These are phyloP conservation scores for Gryllus bimaculatus DNA, from an alignment of 1,140 invertebrate genomes.

Conservation along the genomic window DNA sequence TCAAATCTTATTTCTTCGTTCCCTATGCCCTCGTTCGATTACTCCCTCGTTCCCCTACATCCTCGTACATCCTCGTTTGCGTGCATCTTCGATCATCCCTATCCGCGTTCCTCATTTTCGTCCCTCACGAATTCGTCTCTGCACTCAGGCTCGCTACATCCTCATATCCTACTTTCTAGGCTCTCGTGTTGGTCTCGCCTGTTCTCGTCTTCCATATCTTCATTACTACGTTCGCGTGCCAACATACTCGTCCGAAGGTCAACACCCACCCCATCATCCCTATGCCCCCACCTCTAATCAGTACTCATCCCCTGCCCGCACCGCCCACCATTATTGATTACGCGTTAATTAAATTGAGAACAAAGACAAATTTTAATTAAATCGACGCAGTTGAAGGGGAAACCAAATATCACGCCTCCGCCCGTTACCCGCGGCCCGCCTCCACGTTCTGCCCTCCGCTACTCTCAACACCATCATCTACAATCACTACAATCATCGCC, in stretches of 20 bases:
- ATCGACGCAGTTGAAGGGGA: not conserved
- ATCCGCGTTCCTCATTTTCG: not conserved
- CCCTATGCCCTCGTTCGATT: no score
- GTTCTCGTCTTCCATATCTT: no score
- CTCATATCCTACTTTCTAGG: no score
- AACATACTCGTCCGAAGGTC: not conserved
- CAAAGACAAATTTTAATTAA: constrained; percentile 6
- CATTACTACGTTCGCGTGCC: no score
- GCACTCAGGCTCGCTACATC: not conserved
- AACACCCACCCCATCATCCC: not conserved
- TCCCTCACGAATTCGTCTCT: not conserved
- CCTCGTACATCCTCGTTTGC: not conserved
- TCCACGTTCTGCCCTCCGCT: not conserved
- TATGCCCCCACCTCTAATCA: not conserved
- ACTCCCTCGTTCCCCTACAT: no score
- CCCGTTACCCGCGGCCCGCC: no score
- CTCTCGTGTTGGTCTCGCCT: no score
- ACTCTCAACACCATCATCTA: no score
- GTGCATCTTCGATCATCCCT: not conserved
- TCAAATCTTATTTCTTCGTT: no score
- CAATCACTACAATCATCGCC: no score
- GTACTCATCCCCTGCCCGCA: not conserved
- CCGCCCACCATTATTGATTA: not conserved
- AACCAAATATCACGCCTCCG: not conserved
- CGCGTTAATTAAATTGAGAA: not conserved